These are phyloP conservation scores for Perodicticus potto DNA, from an alignment of 2,797 vertebrate species.

Conservation along the genomic window DNA sequence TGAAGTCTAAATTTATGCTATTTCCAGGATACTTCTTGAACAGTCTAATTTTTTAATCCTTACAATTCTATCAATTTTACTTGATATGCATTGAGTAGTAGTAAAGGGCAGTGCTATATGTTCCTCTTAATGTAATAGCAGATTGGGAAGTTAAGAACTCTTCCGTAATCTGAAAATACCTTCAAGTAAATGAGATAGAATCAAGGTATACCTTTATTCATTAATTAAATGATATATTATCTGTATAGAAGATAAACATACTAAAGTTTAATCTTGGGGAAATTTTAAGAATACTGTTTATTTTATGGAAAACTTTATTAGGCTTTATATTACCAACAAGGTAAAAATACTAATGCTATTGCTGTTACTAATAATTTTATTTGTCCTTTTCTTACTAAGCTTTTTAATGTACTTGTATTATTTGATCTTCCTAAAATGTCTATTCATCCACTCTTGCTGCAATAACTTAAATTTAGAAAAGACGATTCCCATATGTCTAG, in stretches of 20 bases:
- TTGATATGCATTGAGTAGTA: background rate
- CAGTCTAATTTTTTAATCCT: background rate
- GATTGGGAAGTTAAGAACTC: background rate
- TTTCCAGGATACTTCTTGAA: background rate
- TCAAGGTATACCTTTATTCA: background rate
- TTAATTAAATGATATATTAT: background rate
- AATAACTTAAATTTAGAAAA: background rate
- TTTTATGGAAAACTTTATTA: background rate
- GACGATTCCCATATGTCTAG: background rate
- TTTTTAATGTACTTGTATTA: background rate
- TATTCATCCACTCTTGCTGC: background rate
- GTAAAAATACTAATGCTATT: background rate
- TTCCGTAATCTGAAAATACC: background rate
- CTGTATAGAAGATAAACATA: background rate
- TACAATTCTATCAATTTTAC: background rate
- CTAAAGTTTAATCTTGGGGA: background rate
- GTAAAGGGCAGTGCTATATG: background rate
- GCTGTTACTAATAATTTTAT: background rate
- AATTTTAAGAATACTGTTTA: background rate
- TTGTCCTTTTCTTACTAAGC: background rate
- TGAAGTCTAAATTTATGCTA: background rate
- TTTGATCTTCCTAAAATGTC: background rate
- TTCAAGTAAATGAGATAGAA: background rate
- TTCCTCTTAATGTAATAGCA: background rate
- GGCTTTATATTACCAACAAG: background rate